A percentile compares a stretch with the other conserved stretches of the same genome.
phyloP scores from a whole-genome alignment of 2,888 invertebrate genomes.

The Fragum whitleyi region DNA sequence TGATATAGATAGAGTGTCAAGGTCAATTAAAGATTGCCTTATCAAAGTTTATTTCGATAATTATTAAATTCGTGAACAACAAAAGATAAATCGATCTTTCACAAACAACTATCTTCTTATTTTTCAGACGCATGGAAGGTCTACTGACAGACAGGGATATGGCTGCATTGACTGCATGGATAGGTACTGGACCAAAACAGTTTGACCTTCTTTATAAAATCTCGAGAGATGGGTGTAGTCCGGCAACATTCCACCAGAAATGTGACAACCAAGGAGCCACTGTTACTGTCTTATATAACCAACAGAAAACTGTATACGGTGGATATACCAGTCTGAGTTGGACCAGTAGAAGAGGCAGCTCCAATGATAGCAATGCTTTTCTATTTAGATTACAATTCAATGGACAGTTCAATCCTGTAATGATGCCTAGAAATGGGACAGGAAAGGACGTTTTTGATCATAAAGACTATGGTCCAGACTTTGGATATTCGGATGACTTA shows the following conservation, averaged over 20 bases:
- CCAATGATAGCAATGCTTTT: slow-evolving; percentile 45
- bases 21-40: too few species aligned
- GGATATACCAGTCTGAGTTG: slow-evolving; percentile 61
- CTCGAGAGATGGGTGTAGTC: slow-evolving; percentile 18
- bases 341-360: slow-evolving; percentile 12
- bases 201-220: slow-evolving; percentile 3
- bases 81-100: too few species aligned
- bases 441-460: slow-evolving; percentile 1
- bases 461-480: slow-evolving; percentile 38
- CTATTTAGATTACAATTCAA: slow-evolving; percentile 43
- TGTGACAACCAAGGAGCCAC: slow-evolving; percentile 23
- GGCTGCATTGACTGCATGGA: slow-evolving; percentile 61
- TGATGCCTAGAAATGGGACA: slow-evolving; percentile 20
- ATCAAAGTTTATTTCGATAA: too few species aligned
- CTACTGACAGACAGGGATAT: slow-evolving; percentile 42
- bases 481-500: slow-evolving; percentile 47
- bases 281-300: slow-evolving; percentile 12
- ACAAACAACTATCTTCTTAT: too few species aligned
- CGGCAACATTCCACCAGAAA: slow-evolving; percentile 26
- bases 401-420: slow-evolving; percentile 22
- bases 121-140: slow-evolving; percentile 17
- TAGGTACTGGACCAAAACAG: slow-evolving; percentile 53
- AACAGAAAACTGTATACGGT: slow-evolving; percentile 55
- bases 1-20: too few species aligned
- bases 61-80: too few species aligned